Evolutionary conservation across 2,888 invertebrate genomes (phyloP).

Genomic region (Cataglyphis livida): DNA sequence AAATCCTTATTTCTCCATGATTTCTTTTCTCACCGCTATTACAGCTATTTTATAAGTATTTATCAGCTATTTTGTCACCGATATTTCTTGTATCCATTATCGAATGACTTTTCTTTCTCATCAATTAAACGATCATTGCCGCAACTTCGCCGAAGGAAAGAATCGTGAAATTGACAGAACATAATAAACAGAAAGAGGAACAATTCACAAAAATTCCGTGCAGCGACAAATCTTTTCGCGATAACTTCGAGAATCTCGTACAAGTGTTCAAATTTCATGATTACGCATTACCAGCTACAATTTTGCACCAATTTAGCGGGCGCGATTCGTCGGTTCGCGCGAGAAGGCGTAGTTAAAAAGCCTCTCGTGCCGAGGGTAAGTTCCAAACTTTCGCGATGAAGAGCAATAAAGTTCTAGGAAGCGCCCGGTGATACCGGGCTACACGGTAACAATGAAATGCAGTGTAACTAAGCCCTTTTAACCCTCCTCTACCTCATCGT

Average conservation of each 20-base stretch:
- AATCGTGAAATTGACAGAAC: too few relatives aligned
- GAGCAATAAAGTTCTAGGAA: constrained; percentile 54
- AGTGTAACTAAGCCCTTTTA: constrained; percentile 70
- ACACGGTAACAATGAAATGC: constrained; percentile 72
- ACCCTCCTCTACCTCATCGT: constrained; percentile 41
- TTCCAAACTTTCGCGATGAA: constrained; percentile 64
- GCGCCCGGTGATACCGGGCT: constrained; percentile 54
- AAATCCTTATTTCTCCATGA: too few relatives aligned
- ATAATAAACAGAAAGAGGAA: neutral
- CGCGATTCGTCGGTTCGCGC: constrained; percentile 35
- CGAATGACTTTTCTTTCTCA: too few relatives aligned
- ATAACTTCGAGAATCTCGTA: neutral
- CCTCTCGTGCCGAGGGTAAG: constrained; percentile 64
- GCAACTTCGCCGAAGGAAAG: too few relatives aligned
- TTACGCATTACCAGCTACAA: constrained; percentile 24
- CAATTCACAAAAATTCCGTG: neutral
- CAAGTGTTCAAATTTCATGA: constrained; percentile 30
- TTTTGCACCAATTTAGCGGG: constrained; percentile 47
- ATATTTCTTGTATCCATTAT: too few relatives aligned
- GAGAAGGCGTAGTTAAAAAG: constrained; percentile 59
- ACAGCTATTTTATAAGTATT: too few relatives aligned
- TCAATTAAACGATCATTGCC: too few relatives aligned
- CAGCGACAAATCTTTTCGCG: neutral
- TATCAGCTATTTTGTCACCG: too few relatives aligned
- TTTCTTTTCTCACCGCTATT: too few relatives aligned